Base-by-base conservation (phyloP, 2,113 vertebrate genomes). In the Otus sunia region DNA sequence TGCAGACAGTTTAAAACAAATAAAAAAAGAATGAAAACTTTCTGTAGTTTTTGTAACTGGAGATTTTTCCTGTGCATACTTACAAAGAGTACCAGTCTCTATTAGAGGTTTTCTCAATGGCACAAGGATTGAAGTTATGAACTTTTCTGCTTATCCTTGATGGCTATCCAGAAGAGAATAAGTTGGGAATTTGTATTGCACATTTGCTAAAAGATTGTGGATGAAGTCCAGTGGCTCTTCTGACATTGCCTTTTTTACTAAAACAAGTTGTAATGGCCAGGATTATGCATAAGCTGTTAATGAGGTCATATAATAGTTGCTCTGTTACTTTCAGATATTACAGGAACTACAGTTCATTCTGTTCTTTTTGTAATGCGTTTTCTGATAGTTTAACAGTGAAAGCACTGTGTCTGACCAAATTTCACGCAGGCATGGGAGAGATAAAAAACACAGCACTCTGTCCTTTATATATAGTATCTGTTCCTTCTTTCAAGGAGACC, bases 231-330 rank as follows among this genome's bases (percentile, higher is more conserved):
- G 41, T 60, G 76, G 12, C 7, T 91, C 19, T 86, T 17, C 58
- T 1, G 2, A n/a, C 39, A 36, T 58, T 90, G 52, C 11, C 63
- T 64, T n/a, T 84, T 66, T 68, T 64, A 78, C 27, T 75, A 73
- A 94, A 91, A 41, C 39, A 53, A 88, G 43, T 41, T 88, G 22
- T 76, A 82, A 79, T 47, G 34, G 60, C 53, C 22, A 79, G 82
- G 47, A 43, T 78, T 93, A 39, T 82, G 85, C 62, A 73, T 85
- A 90, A 92, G 58, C 77, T 93, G 49, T 75, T 94, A 83, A 93
- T 88, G 81, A 96, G 90, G 27, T 95, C 96, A 93, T 73, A 1
- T 39, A 87, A 90, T 36, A 47, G 77, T 64, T 96, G 67, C 32
- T 94, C 52, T 81, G 49, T 75, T 88, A 43, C 58, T 89, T 37